These are phyloP conservation scores for Catharus fuscescens DNA, from an alignment of 2,113 vertebrate genomes.

Conservation along the genomic window DNA sequence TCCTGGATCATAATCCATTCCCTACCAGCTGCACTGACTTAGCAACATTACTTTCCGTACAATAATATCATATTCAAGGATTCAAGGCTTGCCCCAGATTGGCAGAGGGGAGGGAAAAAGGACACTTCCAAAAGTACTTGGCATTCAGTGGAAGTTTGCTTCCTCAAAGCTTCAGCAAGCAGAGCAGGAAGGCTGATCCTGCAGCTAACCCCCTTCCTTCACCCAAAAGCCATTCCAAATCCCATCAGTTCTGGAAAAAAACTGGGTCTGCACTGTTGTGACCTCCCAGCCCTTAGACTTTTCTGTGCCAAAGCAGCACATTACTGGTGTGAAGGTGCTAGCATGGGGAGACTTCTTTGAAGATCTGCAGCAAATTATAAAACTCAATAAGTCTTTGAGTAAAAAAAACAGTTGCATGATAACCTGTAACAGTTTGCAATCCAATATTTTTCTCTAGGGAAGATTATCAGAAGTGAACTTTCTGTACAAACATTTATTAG, in stretches of 20 bases:
- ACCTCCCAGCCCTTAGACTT: background rate
- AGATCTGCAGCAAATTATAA: background rate
- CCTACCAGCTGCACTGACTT: background rate
- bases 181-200: background rate
- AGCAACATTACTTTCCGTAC: background rate
- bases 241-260: background rate
- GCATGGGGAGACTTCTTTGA: background rate
- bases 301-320: background rate
- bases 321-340: background rate
- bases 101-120: rapidly evolving
- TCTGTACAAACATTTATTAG: background rate
- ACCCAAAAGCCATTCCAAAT: background rate
- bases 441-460: background rate
- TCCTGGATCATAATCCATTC: background rate
- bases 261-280: rapidly evolving
- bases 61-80: background rate
- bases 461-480: background rate
- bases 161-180: background rate
- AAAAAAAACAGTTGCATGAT: background rate
- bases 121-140: background rate
- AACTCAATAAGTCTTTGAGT: background rate
- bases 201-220: background rate
- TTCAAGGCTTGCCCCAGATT: background rate
- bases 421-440: background rate
- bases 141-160: background rate